Evolutionary conservation across 2,113 vertebrate species (phyloP).

Genomic region (Chloroceryle aenea): DNA sequence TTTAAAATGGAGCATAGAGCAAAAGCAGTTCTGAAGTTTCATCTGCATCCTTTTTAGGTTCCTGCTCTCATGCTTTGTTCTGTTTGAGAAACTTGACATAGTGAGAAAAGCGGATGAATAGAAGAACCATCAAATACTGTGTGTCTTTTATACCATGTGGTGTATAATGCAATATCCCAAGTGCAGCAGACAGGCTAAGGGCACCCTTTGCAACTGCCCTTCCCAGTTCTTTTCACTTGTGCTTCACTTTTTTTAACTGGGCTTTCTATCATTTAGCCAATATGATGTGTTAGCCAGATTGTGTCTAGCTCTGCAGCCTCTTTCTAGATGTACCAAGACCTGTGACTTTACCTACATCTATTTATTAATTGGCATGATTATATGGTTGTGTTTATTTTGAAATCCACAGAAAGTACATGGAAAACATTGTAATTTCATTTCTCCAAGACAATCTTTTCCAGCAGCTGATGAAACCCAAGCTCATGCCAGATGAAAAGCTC

Average conservation of each 20-base stretch:
- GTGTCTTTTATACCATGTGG: not conserved
- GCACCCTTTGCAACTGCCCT: not conserved
- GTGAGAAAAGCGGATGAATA: not conserved
- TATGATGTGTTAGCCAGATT: not conserved
- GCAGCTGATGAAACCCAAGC: slow-evolving; percentile 51
- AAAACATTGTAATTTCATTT: slow-evolving; percentile 44
- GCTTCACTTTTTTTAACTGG: not conserved
- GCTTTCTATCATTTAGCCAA: not conserved
- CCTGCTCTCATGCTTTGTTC: not conserved
- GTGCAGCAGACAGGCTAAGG: not conserved
- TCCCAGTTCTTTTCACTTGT: not conserved
- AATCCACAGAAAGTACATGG: not conserved
- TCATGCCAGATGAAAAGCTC: slow-evolving; percentile 46
- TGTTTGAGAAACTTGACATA: not conserved
- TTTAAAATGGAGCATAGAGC: not conserved
- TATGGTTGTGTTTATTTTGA: slow-evolving; percentile 69
- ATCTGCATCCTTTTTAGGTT: not conserved
- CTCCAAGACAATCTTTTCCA: slow-evolving; percentile 60
- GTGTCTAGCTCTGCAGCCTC: not conserved
- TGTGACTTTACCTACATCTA: slow-evolving; percentile 43
- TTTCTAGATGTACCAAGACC: not conserved
- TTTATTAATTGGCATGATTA: not conserved
- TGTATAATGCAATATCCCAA: not conserved
- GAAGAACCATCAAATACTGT: not conserved
- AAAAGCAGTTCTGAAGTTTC: not conserved